phyloP scores from a whole-genome alignment of 2,888 invertebrate species.

The Diabrotica balteata region DNA sequence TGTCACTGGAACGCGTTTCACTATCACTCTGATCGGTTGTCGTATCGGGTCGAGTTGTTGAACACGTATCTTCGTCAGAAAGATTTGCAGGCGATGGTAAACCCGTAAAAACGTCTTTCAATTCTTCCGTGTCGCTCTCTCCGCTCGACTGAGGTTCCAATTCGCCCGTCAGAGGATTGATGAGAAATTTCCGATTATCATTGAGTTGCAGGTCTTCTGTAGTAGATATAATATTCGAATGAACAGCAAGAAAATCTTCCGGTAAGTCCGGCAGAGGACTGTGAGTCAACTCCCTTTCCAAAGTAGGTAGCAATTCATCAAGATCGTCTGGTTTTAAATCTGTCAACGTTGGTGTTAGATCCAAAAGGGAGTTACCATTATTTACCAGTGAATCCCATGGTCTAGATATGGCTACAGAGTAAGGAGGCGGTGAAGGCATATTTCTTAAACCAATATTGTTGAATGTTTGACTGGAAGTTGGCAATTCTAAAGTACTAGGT shows the following conservation, averaged over 20 bases:
- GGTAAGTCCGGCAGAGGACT: constrained; percentile 62
- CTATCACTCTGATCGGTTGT: constrained; percentile 58
- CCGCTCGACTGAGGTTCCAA: constrained; percentile 80
- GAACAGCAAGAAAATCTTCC: constrained; percentile 57
- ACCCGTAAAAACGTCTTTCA: constrained; percentile 57
- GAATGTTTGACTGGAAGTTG: constrained; percentile 23
- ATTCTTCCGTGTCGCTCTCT: constrained; percentile 65
- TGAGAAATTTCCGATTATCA: constrained; percentile 80
- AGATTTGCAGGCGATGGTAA: constrained; percentile 52
- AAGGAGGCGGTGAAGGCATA: constrained; percentile 50
- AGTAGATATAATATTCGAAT: constrained; percentile 34
- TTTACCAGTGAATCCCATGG: constrained; percentile 47
- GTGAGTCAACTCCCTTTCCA: constrained; percentile 67
- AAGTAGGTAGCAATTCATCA: constrained; percentile 70
- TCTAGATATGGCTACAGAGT: constrained; percentile 47
- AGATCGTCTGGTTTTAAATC: constrained; percentile 64
- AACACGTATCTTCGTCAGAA: constrained; percentile 68
- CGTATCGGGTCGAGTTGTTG: constrained; percentile 62
- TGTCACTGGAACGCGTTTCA: constrained; percentile 53
- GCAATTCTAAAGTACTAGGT: constrained; percentile 14
- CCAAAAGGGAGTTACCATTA: constrained; percentile 48
- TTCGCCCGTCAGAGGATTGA: constrained; percentile 89
- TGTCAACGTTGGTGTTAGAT: constrained; percentile 57
- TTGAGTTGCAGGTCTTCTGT: constrained; percentile 56
- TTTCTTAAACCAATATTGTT: constrained; percentile 33